These are phyloP conservation scores for Eumaeus atala DNA, from an alignment of 1,140 invertebrate genomes.

Conservation along the genomic window DNA sequence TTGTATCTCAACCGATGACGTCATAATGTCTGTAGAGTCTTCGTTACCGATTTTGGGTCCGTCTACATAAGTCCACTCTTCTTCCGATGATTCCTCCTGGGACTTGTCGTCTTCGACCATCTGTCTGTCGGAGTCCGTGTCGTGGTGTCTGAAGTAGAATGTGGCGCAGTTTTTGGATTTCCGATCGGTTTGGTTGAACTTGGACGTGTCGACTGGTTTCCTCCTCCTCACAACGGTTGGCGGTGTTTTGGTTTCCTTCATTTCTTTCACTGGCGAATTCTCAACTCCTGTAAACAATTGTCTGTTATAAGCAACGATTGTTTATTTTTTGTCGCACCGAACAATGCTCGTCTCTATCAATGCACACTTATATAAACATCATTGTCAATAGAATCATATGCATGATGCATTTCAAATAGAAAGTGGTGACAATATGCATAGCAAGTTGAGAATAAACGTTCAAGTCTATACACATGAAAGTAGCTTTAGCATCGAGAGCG, in stretches of 20 bases:
- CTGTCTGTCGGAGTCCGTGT: conserved; percentile 84
- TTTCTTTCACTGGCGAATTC: conserved; percentile 38
- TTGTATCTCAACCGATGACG: conserved; percentile 66
- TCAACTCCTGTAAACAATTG: conserved; percentile 42
- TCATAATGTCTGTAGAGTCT: conserved; percentile 70
- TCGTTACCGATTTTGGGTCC: conserved; percentile 66
- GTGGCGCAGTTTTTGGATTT: conserved; percentile 87
- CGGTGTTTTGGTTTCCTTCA: conserved; percentile 47
- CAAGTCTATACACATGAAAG: not conserved
- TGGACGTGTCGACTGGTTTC: conserved; percentile 72
- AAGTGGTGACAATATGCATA: conserved; percentile 13
- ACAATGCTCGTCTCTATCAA: not conserved
- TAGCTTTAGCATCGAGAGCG: not conserved
- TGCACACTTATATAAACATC: not conserved
- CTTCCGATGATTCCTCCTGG: conserved; percentile 79
- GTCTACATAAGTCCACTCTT: conserved; percentile 82
- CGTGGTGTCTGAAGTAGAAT: conserved; percentile 88
- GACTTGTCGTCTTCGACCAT: conserved; percentile 70
- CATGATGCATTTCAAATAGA: not conserved
- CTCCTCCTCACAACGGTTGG: conserved; percentile 69
- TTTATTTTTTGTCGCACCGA: conserved; percentile 10
- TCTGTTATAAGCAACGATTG: conserved; percentile 20
- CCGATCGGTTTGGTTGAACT: conserved; percentile 80
- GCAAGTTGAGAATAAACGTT: not conserved
- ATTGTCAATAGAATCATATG: not conserved